These are phyloP conservation scores for Gallinago jamesoni DNA, from an alignment of 2,113 vertebrate genomes.

Conservation along the genomic window DNA sequence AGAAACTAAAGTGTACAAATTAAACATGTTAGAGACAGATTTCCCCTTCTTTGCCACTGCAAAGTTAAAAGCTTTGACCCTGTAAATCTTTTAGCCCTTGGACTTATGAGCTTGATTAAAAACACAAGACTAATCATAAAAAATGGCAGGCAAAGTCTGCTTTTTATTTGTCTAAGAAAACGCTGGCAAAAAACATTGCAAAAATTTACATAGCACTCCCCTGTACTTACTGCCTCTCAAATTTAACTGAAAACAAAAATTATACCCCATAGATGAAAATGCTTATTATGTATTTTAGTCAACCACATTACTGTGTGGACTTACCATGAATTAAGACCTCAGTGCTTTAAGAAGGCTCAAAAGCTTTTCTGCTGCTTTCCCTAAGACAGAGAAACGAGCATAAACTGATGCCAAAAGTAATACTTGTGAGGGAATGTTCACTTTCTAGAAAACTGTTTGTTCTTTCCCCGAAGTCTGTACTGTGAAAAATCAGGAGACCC, in stretches of 20 bases:
- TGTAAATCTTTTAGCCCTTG: background rate
- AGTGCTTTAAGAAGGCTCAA: background rate
- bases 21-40: background rate
- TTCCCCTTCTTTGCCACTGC: background rate
- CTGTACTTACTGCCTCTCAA: background rate
- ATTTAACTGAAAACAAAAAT: background rate
- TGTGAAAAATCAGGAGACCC: background rate
- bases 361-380: background rate
- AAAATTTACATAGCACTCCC: background rate
- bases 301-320: background rate
- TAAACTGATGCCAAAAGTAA: background rate
- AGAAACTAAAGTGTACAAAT: background rate
- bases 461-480: background rate
- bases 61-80: background rate
- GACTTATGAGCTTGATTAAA: background rate
- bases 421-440: background rate
- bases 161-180: conserved; percentile 5
- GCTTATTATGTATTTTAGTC: background rate
- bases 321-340: background rate
- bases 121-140: background rate
- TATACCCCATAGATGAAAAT: background rate
- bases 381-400: background rate
- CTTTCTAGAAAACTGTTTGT: background rate
- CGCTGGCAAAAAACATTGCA: background rate
- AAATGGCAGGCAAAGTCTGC: background rate